Evolutionary conservation across 2,797 vertebrate species (phyloP), one percentile per base, ranked within the genome.

Genomic region (Scleropages formosus): DNA sequence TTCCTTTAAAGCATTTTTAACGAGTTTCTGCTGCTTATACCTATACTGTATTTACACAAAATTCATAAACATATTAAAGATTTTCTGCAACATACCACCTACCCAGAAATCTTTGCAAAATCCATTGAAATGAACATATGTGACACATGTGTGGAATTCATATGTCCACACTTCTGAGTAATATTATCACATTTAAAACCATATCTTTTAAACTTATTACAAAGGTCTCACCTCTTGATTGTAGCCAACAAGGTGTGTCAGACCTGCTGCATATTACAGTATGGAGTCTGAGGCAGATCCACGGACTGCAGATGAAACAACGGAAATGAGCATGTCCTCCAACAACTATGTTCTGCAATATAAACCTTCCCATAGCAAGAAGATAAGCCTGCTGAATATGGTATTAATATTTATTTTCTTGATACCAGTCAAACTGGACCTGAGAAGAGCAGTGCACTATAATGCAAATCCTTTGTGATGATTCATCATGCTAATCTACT

Each of bases 161-260:
- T 61, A 69, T 7, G 49, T 8, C 39, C 39, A 49, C 39, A 49
- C 46, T 49, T 46, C 24, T n/a, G 69, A 66, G 46, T 64, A 16
- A 1, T 46, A 53, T 24, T 69, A 61, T 46, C 51, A 75, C 58
- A 49, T 59, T 22, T 47, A 26, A 67, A 67, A 68, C 16, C 49
- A 51, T 60, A 64, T 51, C 31, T 60, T 74, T 31, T 39, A n/a
- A 49, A 73, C 58, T 47, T 73, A 73, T 63, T 46, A 64, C 58
- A 72, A 72, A 59, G 58, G 56, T 72, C 71, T 72, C 71, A 72
- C 71, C 71, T 71, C 18, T 71, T 71, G 58, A 56, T 71, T 71
- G 71, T 15, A 39, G 58, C 71, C 71, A 60, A 56, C 71, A 20
- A 22, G 74, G 46, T 49, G 64, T 47, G 51, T 27, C 46, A n/a